Base-by-base conservation (phyloP, 2,888 invertebrate genomes). In the Miltochrista miniata region DNA sequence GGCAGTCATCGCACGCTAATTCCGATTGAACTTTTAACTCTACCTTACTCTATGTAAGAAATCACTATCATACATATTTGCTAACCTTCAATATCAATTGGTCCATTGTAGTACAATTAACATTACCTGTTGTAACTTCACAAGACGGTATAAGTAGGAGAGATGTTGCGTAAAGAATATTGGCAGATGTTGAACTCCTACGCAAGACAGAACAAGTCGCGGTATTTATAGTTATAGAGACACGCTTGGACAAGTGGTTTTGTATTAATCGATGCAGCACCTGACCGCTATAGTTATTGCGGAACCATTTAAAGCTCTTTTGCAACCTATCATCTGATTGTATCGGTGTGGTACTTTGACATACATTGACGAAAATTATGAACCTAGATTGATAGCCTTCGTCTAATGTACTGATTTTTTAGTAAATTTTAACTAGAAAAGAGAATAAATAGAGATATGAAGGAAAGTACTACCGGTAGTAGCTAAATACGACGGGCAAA, bases 41-140 rank as follows among this genome's bases (percentile, higher is more conserved):
- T 5, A 24, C 5, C 2, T 24, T 24, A 24, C 18, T 2, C n/a
- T 4, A 24, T 24, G 18, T 33, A 48, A 51, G 15, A 54, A 76
- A 75, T 72, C 51, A 55, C 59, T 70, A 63, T 61, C 56, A 70
- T 24, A 24, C 18, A 24, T 24, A 24, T 61, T 48, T 42, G 56
- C 56, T 61, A 77, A 59, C 87, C 87, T 87, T 87, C 87, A 77
- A 65, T 81, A 71, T 74, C 83, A 81, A 85, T 87, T 86, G 81
- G 80, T 76, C 70, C 61, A 72, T 74, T 79, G 76, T 76, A 82
- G 80, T 76, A 72, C 73, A 83, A 85, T 85, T 83, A 84, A 74
- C 78, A 59, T 77, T 76, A 72, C 68, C 74, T 72, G 31, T 74
- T 72, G 18, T 24, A 24, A 68, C 77, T 76, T 74, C 68, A 67